Evolutionary conservation across 2,797 vertebrate genomes (phyloP).

Genomic region (Discoglossus pictus): DNA sequence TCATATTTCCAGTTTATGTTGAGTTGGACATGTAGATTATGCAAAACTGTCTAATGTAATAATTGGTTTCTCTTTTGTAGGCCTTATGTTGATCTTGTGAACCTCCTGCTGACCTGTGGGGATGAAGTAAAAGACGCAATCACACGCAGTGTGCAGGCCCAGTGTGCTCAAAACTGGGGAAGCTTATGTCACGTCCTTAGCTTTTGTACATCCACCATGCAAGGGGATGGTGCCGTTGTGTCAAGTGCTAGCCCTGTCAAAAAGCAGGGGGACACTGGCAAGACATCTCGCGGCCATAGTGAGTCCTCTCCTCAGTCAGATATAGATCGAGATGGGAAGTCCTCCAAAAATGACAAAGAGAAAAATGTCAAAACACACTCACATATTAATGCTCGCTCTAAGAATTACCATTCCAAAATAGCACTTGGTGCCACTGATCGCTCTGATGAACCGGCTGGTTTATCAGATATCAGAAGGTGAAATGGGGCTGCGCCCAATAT

Average conservation of each 20-base stretch:
- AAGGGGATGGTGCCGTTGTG: constrained; percentile 57
- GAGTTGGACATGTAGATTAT: too few species aligned
- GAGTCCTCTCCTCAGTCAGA: constrained; percentile 68
- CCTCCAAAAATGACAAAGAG: constrained; percentile 76
- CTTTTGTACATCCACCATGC: constrained; percentile 77
- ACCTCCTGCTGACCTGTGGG: constrained; percentile 90
- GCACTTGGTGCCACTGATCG: constrained; percentile 73
- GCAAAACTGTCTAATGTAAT: constrained; percentile 9
- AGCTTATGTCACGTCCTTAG: constrained; percentile 94
- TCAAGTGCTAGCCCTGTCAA: constrained; percentile 57
- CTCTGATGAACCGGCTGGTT: constrained; percentile 83
- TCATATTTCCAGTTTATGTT: too few species aligned
- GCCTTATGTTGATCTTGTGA: constrained; percentile 94
- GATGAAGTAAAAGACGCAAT: constrained; percentile 94
- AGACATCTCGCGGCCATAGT: constrained; percentile 55
- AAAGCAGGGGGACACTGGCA: constrained; percentile 58
- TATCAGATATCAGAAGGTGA: constrained; percentile 94
- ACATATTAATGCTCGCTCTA: constrained; percentile 69
- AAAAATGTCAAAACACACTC: constrained; percentile 76
- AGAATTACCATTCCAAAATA: constrained; percentile 72
- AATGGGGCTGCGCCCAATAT: constrained; percentile 56
- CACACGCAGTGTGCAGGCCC: constrained; percentile 85
- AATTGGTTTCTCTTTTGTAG: constrained; percentile 61
- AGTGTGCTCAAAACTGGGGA: constrained; percentile 97
- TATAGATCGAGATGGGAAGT: constrained; percentile 68